Evolutionary conservation across 2,888 invertebrate genomes (phyloP).

Genomic region (Chouioia cunea): DNA sequence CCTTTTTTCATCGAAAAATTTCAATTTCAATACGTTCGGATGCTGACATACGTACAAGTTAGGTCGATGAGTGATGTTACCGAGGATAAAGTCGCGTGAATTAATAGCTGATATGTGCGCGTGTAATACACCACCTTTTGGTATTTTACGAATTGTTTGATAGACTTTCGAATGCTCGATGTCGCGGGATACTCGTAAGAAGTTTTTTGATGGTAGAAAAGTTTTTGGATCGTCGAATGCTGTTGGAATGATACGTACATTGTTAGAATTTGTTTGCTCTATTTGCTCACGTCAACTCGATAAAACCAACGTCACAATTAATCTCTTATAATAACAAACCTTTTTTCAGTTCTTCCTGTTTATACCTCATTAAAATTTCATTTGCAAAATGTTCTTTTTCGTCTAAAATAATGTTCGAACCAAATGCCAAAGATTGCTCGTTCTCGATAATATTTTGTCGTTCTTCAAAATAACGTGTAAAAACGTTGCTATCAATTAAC

Average conservation of each 20-base stretch:
- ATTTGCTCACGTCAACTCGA: neutral
- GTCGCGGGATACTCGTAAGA: slow-evolving; percentile 73
- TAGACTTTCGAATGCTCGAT: slow-evolving; percentile 77
- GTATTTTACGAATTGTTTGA: slow-evolving; percentile 76
- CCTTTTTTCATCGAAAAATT: slow-evolving; percentile 37
- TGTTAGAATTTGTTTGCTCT: neutral
- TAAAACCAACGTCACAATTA: neutral
- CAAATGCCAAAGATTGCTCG: slow-evolving; percentile 70
- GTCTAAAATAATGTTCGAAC: slow-evolving; percentile 70
- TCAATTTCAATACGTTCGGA: slow-evolving; percentile 14
- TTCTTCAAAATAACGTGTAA: slow-evolving; percentile 11
- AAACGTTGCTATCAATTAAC: neutral
- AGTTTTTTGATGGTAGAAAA: slow-evolving; percentile 77
- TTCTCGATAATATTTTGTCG: slow-evolving; percentile 51
- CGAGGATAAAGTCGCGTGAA: slow-evolving; percentile 74
- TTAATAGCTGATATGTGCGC: slow-evolving; percentile 77
- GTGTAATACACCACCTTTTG: slow-evolving; percentile 82
- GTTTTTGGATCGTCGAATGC: slow-evolving; percentile 62
- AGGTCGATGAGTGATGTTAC: slow-evolving; percentile 74
- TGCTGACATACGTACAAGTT: slow-evolving; percentile 72
- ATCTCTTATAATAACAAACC: slow-evolving; percentile 62
- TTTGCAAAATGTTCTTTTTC: slow-evolving; percentile 71
- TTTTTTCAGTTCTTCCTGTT: slow-evolving; percentile 71
- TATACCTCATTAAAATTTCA: slow-evolving; percentile 72
- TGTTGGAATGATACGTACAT: slow-evolving; percentile 30